Evolutionary conservation across 1,140 invertebrate species (phyloP), one percentile per base, ranked within the genome.

Genomic region (Rhysida immarginata): DNA sequence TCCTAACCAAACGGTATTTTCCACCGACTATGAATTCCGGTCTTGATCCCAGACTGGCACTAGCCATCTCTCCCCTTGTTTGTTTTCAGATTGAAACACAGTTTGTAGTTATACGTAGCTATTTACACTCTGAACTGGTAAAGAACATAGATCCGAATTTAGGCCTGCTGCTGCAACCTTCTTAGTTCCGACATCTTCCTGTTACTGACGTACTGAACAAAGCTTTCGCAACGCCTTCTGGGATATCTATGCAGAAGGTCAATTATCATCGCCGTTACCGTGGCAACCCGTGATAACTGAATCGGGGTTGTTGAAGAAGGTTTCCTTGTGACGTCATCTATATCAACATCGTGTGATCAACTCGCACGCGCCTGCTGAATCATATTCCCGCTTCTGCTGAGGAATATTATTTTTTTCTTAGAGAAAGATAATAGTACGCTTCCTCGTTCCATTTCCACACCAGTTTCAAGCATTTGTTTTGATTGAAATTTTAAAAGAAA

Each of bases 1-100:
- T 96, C 62, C 94, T 78, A 64, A 96, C 83, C 63, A 99, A 79
- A 68, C 91, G 83, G 75, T 98, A 98, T 74, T 94, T 93, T 63
- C 81, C 81, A 64, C 84, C 87, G 64, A 94, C 85, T 66, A 90
- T 77, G 70, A 88, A 81, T 68, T 88, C 85, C 63, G 72, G 67
- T 69, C 77, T 78, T 61, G 66, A 69, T 57, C 67, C 65, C 18
- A 65, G 35, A 46, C 58, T 58, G 45, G 57, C 57, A 52, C 55
- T 58, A 14, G 61, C 59, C 61, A 62, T 62, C 23, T 3, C 23
- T 3, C n/a, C 41, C 13, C 26, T 29, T 16, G 3, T 14, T 42
- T 16, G 8, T 48, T 14, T 23, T 8, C 45, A 8, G 23, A 25
- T 27, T 51, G 5, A 26, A 51, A 26, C 5, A 25, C 44, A 3